Evolutionary conservation across 2,113 vertebrate genomes (phyloP).

Genomic region (Furnarius figulus): DNA sequence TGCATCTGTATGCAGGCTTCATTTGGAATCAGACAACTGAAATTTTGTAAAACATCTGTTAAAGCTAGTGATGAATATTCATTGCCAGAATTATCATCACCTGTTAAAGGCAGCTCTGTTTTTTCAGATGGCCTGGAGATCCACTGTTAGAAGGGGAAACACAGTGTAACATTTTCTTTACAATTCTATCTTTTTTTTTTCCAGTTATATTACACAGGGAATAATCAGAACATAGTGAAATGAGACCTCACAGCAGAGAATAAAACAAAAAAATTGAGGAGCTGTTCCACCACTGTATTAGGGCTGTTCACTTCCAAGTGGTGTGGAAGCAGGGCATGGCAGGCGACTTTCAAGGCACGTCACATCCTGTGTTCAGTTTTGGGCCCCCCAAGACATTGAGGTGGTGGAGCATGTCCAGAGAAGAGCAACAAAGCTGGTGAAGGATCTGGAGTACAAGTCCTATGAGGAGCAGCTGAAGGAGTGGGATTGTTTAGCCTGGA

Average conservation of each 20-base stretch:
- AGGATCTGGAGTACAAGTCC: not conserved
- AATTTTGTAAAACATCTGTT: constrained; percentile 36
- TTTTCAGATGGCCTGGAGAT: not conserved
- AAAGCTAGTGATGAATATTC: constrained; percentile 51
- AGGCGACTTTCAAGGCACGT: not conserved
- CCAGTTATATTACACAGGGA: fast-evolving
- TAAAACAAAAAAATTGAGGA: not conserved
- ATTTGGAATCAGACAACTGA: not conserved
- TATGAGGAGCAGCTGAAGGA: not conserved
- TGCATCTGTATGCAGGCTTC: not conserved
- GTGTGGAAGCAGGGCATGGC: not conserved
- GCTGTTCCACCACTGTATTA: not conserved
- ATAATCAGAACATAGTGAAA: not conserved
- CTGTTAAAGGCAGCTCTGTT: not conserved
- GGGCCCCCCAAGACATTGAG: not conserved
- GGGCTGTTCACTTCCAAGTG: not conserved
- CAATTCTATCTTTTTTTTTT: not conserved
- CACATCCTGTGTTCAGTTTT: not conserved
- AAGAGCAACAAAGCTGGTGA: not conserved
- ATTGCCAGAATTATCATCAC: not conserved
- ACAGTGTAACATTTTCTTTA: not conserved
- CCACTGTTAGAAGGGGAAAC: not conserved
- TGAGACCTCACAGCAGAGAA: not conserved
- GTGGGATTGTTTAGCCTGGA: not conserved
- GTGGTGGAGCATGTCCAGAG: not conserved